Base-by-base conservation (phyloP, 2,888 invertebrate genomes). In the Campoplex capitator region DNA sequence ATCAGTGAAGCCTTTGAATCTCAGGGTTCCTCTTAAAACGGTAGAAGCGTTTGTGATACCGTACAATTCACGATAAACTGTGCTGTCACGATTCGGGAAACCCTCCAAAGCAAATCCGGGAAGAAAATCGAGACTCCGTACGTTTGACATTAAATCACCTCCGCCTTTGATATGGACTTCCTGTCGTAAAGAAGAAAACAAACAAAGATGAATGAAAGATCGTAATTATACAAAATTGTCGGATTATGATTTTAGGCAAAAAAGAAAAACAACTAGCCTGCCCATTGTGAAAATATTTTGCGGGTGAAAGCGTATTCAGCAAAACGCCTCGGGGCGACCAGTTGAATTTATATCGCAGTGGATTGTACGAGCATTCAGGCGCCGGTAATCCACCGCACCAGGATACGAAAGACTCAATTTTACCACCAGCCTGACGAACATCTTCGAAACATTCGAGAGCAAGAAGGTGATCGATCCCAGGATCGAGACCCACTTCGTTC, bases 311-410 rank as follows among this genome's bases (percentile, higher is more conserved):
- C 0, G 99, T 98, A 91, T 99, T 99, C 16, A 98, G 95, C 1
- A 99, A 95, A 0, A 98, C 99, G 9, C 98, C 99, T 58, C 98
- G 96, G 0, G 99, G 99, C 78, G 98, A 99, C 99, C 99, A 99
- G 18, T 98, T 99, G 95, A 98, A 99, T 93, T 98, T 98, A 94
- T 98, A 98, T 51, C 98, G 95, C 48, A 98, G 93, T 0, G 98
- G 97, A 94, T 99, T 99, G 93, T 98, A 97, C 4, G 99, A 99
- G 93, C 97, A 97, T 94, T 99, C 99, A 0, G 99, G 99, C 0
- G 99, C 99, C 0, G 99, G 99, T 42, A 99, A 95, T 84, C 99
- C 98, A 88, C 99, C 99, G 92, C 99, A 99, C 95, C 98, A 99
- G 0, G 99, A 99, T 0, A 98, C 97, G 93, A 99, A 99, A 0